Evolutionary conservation across 2,888 invertebrate species (phyloP).

Genomic region (Margaritifera margaritifera): DNA sequence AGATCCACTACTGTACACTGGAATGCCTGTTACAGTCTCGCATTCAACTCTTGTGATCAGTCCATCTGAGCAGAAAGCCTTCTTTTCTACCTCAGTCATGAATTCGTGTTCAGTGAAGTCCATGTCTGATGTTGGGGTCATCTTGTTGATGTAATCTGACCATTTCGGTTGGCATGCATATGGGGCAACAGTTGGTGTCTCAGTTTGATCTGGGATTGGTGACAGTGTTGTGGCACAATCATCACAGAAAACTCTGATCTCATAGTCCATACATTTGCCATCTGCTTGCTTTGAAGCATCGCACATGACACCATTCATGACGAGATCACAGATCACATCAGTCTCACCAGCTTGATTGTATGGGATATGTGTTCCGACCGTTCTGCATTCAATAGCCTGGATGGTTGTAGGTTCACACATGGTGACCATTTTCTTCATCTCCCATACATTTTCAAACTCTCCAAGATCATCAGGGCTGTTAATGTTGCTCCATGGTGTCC

Average conservation of each 20-base stretch:
- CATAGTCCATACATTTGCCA: conserved; percentile 60
- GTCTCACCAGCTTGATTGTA: conserved; percentile 80
- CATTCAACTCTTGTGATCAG: conserved; percentile 56
- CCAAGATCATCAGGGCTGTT: conserved; percentile 31
- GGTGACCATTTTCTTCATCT: conserved; percentile 36
- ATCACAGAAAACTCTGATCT: conserved; percentile 66
- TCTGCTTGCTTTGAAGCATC: conserved; percentile 37
- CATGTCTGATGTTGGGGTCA: conserved; percentile 31
- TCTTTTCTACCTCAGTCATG: conserved; percentile 38
- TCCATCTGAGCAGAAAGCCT: conserved; percentile 28
- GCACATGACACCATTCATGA: conserved; percentile 27
- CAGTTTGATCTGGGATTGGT: conserved; percentile 38
- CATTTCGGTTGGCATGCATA: conserved; percentile 30
- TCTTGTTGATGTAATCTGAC: conserved; percentile 55
- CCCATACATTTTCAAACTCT: conserved; percentile 47
- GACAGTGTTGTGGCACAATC: conserved; percentile 34
- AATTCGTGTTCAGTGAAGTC: conserved; percentile 48
- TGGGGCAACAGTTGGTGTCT: conserved; percentile 11
- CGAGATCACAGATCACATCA: conserved; percentile 56
- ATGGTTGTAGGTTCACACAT: conserved; percentile 38
- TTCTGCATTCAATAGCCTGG: conserved; percentile 31
- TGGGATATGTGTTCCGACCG: conserved; percentile 39
- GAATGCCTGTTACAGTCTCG: conserved; percentile 40
- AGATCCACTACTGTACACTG: conserved; percentile 37
- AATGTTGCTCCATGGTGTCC: conserved; percentile 62